Conservation (phyloP, 2,113 vertebrate species). For the Sterrhoptilus dennistouni region DNA sequence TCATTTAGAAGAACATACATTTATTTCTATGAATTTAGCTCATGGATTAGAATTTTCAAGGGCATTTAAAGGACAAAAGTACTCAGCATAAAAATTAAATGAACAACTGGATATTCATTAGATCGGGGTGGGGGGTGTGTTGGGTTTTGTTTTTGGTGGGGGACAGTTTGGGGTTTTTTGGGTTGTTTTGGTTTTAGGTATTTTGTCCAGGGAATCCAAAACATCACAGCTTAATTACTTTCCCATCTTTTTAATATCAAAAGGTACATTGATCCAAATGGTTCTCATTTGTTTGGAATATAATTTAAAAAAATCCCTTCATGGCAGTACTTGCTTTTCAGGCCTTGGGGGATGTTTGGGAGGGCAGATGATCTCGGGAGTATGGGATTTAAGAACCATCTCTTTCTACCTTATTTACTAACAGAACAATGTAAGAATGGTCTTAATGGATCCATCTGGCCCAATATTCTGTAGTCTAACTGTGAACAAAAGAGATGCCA, state of each 20-base stretch:
- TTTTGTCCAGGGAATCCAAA: neutral
- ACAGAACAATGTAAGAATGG: neutral
- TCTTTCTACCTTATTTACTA: neutral
- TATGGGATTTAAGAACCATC: neutral
- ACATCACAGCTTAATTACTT: neutral
- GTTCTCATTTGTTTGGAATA: constrained; percentile 10
- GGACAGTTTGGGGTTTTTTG: neutral
- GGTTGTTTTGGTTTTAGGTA: neutral
- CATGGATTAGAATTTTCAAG: neutral
- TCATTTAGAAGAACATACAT: neutral
- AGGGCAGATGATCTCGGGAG: neutral
- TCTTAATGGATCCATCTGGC: neutral
- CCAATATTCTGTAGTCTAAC: neutral
- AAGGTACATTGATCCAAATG: neutral
- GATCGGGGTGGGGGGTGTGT: rapidly evolving
- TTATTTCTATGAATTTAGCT: neutral
- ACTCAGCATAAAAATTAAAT: neutral
- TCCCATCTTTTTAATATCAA: neutral
- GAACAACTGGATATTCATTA: neutral
- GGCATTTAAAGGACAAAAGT: neutral
- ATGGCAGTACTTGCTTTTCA: neutral
- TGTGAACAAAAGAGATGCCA: neutral
- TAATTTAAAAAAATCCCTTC: neutral
- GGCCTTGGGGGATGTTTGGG: neutral
- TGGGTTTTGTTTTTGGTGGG: neutral